Conservation (phyloP, 2,888 invertebrate species). For the Asteroscopus sphinx region DNA sequence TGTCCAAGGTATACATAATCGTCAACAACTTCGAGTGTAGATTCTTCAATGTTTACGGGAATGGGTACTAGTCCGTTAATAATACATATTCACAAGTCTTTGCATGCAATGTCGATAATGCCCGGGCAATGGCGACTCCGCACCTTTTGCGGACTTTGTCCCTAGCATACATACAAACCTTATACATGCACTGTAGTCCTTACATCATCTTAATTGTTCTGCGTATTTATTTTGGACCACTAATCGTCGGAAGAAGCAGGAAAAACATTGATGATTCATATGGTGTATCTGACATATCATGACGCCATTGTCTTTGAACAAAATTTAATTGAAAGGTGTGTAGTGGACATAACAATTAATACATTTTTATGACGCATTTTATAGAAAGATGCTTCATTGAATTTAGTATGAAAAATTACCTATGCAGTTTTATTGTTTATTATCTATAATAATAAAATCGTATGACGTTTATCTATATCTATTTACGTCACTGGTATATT, state of each 20-base stretch:
- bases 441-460: slow-evolving; percentile 9
- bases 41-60: too few relatives aligned
- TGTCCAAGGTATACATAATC: too few relatives aligned
- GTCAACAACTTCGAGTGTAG: too few relatives aligned
- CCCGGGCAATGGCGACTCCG: too few relatives aligned
- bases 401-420: slow-evolving; percentile 6
- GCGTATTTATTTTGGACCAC: not conserved
- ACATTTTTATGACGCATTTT: slow-evolving; percentile 23
- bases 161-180: too few relatives aligned
- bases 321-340: slow-evolving; percentile 14
- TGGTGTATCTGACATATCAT: not conserved
- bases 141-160: too few relatives aligned
- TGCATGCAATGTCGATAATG: too few relatives aligned
- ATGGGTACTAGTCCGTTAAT: too few relatives aligned
- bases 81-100: too few relatives aligned
- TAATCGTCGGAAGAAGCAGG: not conserved
- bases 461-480: slow-evolving; percentile 8
- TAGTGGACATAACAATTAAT: slow-evolving; percentile 9
- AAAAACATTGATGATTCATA: slow-evolving; percentile 18
- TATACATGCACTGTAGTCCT: too few relatives aligned
- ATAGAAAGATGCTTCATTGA: slow-evolving; percentile 9
- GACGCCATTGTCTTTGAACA: not conserved
- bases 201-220: not conserved
- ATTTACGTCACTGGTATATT: slow-evolving; percentile 11
- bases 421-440: slow-evolving; percentile 17